Conservation (phyloP, 2,113 vertebrate species). For the Triplophysa rosa region DNA sequence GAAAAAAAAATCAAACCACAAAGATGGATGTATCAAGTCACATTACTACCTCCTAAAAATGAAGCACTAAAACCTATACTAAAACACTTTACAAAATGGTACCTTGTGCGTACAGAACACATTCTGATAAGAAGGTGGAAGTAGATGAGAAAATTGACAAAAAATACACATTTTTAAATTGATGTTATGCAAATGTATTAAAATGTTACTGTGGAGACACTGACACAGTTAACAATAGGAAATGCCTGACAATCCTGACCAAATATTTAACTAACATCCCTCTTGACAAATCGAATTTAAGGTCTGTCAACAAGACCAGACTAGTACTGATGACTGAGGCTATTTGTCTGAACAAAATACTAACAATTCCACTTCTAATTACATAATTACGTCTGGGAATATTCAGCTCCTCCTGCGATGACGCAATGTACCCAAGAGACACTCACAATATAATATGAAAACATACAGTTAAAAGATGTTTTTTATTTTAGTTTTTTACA, state of each 20-base stretch:
- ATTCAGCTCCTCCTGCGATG: slow-evolving; percentile 26
- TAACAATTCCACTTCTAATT: slow-evolving; percentile 51
- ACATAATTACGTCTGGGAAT: slow-evolving; percentile 30
- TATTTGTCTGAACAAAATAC: slow-evolving; percentile 50
- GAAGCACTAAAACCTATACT: background rate
- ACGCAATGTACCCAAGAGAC: slow-evolving; percentile 4
- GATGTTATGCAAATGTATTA: slow-evolving; percentile 21
- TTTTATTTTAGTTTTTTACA: too few relatives aligned
- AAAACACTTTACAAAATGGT: slow-evolving; percentile 32
- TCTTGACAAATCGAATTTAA: slow-evolving; percentile 54
- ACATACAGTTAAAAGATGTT: background rate
- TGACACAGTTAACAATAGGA: slow-evolving; percentile 1
- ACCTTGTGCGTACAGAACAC: slow-evolving; percentile 45
- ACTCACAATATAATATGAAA: background rate
- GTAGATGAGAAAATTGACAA: slow-evolving; percentile 20
- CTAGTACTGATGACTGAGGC: slow-evolving; percentile 24
- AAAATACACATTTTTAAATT: background rate
- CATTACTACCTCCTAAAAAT: background rate
- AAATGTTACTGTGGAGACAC: background rate
- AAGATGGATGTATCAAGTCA: background rate
- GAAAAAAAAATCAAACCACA: background rate
- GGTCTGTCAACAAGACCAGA: slow-evolving; percentile 40
- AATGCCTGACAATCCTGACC: slow-evolving; percentile 22
- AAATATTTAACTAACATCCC: slow-evolving; percentile 35
- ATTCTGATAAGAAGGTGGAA: slow-evolving; percentile 35